phyloP scores from a whole-genome alignment of 2,888 invertebrate genomes.

The Mechanitis messenoides region DNA sequence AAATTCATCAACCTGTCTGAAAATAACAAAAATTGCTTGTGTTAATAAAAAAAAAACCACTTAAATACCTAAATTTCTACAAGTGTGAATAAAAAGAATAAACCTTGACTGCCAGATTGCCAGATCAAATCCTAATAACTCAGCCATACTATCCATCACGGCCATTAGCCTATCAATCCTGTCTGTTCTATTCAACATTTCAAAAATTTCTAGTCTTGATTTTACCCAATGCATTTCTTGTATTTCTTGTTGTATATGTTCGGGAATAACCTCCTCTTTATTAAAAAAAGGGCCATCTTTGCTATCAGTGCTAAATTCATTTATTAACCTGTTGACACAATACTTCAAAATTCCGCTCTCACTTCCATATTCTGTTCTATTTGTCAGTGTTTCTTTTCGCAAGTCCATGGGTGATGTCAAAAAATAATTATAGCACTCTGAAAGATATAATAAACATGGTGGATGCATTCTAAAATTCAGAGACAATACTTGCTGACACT shows the following conservation, averaged over 20 bases:
- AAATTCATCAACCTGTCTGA: no score
- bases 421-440: conserved; percentile 53
- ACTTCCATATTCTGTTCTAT: conserved; percentile 48
- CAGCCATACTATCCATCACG: conserved; percentile 67
- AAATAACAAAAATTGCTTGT: no score
- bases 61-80: no score
- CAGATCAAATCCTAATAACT: conserved; percentile 75
- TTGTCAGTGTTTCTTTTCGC: conserved; percentile 54
- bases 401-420: conserved; percentile 52
- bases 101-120: conserved; percentile 73
- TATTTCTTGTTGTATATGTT: conserved; percentile 54
- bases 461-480: conserved; percentile 59
- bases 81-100: no score
- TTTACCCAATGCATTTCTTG: conserved; percentile 62
- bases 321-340: conserved; percentile 58
- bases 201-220: conserved; percentile 62
- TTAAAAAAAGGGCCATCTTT: conserved; percentile 54
- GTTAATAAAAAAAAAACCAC: no score
- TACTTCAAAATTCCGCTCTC: conserved; percentile 60
- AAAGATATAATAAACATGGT: conserved; percentile 31
- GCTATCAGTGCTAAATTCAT: conserved; percentile 54
- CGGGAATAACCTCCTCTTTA: conserved; percentile 50
- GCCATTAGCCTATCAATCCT: conserved; percentile 72
- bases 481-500: conserved; percentile 55
- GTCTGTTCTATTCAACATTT: conserved; percentile 51